These are phyloP conservation scores for Lasiurus borealis DNA, from an alignment of 2,113 vertebrate species.

Conservation along the genomic window DNA sequence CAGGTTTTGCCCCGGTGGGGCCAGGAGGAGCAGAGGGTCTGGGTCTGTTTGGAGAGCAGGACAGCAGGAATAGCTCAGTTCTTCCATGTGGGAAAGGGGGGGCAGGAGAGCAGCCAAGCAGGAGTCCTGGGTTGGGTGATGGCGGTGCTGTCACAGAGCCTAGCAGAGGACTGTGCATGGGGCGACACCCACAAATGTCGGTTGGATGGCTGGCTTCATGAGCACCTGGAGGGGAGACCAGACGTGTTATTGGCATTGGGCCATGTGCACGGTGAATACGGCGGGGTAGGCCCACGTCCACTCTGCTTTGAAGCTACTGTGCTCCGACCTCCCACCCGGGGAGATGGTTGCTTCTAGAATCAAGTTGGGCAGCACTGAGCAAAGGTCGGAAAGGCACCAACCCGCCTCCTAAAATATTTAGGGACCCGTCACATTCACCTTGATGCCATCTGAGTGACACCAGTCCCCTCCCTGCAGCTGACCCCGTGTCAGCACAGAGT, in stretches of 20 bases:
- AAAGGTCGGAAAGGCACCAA: not conserved
- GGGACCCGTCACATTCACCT: not conserved
- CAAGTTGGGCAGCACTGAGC: not conserved
- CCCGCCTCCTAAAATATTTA: not conserved
- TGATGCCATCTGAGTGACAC: not conserved
- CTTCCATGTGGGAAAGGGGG: not conserved
- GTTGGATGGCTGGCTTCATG: fast-evolving
- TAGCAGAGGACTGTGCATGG: not conserved
- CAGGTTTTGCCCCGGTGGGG: fast-evolving
- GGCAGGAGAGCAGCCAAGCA: too few relatives aligned
- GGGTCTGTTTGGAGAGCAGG: not conserved
- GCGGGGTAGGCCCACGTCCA: not conserved
- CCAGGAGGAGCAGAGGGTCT: not conserved
- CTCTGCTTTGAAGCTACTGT: not conserved
- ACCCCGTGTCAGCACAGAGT: not conserved
- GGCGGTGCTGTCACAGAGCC: not conserved
- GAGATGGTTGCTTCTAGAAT: not conserved
- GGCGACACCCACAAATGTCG: not conserved
- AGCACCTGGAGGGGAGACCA: not conserved
- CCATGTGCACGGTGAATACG: fast-evolving
- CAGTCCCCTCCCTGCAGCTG: too few relatives aligned
- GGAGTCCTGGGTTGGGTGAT: not conserved
- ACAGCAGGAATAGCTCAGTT: not conserved
- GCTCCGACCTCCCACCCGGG: not conserved
- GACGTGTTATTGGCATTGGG: fast-evolving